Evolutionary conservation across 2,113 vertebrate species (phyloP), one percentile per base, ranked within the genome.

Genomic region (Mastomys coucha): DNA sequence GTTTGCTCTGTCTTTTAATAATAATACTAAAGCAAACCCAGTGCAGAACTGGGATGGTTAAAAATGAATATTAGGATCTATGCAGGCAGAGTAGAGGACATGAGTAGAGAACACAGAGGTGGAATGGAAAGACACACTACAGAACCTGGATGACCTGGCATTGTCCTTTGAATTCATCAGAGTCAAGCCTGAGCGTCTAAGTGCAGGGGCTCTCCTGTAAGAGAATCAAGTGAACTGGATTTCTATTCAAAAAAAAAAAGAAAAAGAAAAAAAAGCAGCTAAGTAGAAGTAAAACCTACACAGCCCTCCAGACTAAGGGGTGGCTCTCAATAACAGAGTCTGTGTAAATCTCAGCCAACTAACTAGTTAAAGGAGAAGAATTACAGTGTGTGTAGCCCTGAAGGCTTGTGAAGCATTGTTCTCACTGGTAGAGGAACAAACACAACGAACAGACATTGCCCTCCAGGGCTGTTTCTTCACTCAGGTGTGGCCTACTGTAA

Each of bases 111-210:
- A 53, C n/a, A 26, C 24, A 39, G 24, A 65, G 33, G 1, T 17
- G 19, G 75, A 28, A 16, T 0, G 0, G 8, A 1, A 10, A 95
- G 70, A n/a, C 7, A 6, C 9, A 0, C 1, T 36, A 7, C 33
- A 28, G 22, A 80, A 53, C 28, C 60, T 36, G 67, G 31, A 69
- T 16, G 42, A 16, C 31, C 51, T 53, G 28, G 63, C 22, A 22
- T 0, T 1, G 6, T 45, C 26, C 58, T 12, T 0, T 1, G 28
- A 80, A 5, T 1, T 17, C 33, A 36, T 20, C 7, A 7, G 28
- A 0, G 4, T 45, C 58, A 65, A 88, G 9, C 6, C 69, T 28
- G 13, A 28, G 73, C 39, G n/a, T 42, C 89, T 67, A 17, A 67
- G 20, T 1, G 2, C 22, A 19, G 69, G 4, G 7, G 22, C 5